These are phyloP conservation scores for Otus sunia DNA, from an alignment of 2,113 vertebrate species.

Conservation along the genomic window DNA sequence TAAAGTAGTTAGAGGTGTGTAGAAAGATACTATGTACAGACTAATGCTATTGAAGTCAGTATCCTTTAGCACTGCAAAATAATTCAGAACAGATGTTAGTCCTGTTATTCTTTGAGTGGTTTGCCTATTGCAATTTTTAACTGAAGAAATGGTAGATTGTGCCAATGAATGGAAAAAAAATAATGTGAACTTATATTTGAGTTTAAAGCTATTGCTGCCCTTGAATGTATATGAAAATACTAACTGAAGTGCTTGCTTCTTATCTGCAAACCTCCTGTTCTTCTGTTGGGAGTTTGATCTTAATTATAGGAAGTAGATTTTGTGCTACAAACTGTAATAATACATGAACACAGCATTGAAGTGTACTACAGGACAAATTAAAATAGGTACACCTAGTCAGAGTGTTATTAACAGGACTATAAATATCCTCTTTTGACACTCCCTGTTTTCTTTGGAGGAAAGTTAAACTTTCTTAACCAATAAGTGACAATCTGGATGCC, in stretches of 20 bases:
- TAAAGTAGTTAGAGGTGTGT: not conserved
- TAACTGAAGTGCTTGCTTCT: not conserved
- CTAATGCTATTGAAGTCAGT: not conserved
- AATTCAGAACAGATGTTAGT: not conserved
- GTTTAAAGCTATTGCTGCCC: not conserved
- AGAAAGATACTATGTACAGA: not conserved
- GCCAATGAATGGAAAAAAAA: not conserved
- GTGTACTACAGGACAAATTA: not conserved
- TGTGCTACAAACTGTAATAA: not conserved
- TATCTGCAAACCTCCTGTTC: not conserved
- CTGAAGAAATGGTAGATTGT: not conserved
- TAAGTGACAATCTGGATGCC: not conserved
- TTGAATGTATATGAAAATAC: not conserved
- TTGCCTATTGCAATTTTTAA: not conserved
- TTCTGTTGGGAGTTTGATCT: not conserved
- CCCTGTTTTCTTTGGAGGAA: not conserved
- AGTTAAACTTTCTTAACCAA: not conserved
- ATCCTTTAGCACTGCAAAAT: not conserved
- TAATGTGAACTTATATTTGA: not conserved
- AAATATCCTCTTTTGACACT: not conserved
- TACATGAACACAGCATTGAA: not conserved
- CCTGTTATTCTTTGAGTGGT: not conserved
- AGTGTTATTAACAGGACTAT: not conserved
- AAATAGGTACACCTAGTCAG: not conserved
- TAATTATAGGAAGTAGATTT: not conserved